Base-by-base conservation (phyloP, 1,140 invertebrate genomes). In the Drosophila nikananu region DNA sequence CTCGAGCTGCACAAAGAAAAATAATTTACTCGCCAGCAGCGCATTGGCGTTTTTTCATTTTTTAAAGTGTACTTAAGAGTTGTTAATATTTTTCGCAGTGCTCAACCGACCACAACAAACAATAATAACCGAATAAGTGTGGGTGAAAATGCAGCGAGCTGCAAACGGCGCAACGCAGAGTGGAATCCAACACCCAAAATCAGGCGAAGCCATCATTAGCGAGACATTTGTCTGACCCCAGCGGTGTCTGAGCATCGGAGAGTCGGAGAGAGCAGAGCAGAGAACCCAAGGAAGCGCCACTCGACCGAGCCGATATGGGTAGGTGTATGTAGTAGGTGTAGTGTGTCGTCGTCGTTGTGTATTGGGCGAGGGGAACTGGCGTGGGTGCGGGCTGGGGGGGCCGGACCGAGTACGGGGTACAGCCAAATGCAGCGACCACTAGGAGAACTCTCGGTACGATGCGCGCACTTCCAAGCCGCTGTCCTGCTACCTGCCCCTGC, bases 11-110 rank as follows among this genome's bases (percentile, higher is more conserved):
- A 77, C 61, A 66, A 77, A 77, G 73, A 77, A 76, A 77, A 57
- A 66, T 77, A 77, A 66, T 77, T 76, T 77, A 58, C 73, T 73
- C 70, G 70, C 67, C 70, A 72, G 70, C 70, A 71, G 67, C 67
- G n/a, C 44, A 73, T 49, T 65, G 41, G 12, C 32, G 54, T 67
- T 76, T 77, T 77, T 77, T 64, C 51, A 52, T 75, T 75, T 75
- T 75, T 75, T 75, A 77, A 77, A 77, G 74, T 77, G 74, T 77
- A 77, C 62, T 59, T 42, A 44, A 76, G 55, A 67, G 62, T 77
- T 77, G 63, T 77, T 77, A 77, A 77, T 77, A 68, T 78, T 78
- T 78, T 78, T 78, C 64, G 17, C 74, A 78, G 75, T 78, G 75
- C 75, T 61, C 55, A 41, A 23, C 51, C 67, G 54, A 78, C 64